Conservation (phyloP, 2,888 invertebrate genomes). For the Ellobium chinense region DNA sequence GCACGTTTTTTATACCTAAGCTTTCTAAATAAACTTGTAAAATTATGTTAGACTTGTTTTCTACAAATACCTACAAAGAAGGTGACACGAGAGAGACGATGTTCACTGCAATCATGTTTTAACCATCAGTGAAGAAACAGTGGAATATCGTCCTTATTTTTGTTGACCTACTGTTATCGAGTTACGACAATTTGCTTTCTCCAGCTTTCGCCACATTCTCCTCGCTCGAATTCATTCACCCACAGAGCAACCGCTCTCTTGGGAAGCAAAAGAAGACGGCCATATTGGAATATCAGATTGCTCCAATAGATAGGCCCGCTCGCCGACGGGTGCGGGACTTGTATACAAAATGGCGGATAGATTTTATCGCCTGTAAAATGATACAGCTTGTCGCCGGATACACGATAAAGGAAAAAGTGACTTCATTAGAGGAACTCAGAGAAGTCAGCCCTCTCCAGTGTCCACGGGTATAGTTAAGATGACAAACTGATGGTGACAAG, state of each 20-base stretch:
- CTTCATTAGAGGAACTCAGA: constrained; percentile 23
- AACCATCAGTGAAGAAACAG: too few relatives aligned
- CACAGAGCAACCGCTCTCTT: neutral
- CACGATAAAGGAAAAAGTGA: constrained; percentile 9
- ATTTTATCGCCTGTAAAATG: constrained; percentile 11
- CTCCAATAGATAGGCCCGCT: constrained; percentile 9
- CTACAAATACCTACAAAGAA: too few relatives aligned
- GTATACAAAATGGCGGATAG: constrained; percentile 34
- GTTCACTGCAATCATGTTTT: too few relatives aligned
- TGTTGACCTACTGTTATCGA: too few relatives aligned
- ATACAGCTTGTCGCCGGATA: constrained; percentile 19
- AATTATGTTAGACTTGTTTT: too few relatives aligned
- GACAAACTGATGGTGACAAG: neutral
- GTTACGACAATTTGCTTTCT: neutral
- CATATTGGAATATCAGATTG: constrained; percentile 38
- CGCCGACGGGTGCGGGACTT: neutral
- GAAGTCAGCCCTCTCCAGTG: neutral
- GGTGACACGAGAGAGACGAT: too few relatives aligned
- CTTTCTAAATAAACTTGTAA: too few relatives aligned
- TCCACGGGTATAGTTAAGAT: neutral
- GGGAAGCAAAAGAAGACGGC: neutral
- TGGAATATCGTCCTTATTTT: too few relatives aligned
- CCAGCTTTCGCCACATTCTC: too few relatives aligned
- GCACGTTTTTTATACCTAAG: too few relatives aligned
- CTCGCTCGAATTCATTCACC: neutral